These are phyloP conservation scores for Nemapogon koenigi DNA, from an alignment of 2,888 invertebrate species.

Conservation along the genomic window DNA sequence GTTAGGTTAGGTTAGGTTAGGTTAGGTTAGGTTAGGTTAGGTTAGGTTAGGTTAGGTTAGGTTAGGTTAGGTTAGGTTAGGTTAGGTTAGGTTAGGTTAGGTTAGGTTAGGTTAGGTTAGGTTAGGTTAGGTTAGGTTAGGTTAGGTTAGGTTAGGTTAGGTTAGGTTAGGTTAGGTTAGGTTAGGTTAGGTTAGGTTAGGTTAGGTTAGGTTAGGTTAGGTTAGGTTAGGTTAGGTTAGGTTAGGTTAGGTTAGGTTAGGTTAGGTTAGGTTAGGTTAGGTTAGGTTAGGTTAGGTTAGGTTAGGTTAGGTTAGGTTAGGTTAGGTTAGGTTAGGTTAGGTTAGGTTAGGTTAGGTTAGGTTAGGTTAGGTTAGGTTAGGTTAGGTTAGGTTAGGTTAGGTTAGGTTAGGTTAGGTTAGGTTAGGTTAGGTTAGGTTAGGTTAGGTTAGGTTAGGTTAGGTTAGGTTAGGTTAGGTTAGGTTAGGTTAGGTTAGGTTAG, in stretches of 20 bases:
- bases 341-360: conserved; percentile 10
- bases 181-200: conserved; percentile 7
- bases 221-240: conserved; percentile 7
- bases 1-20: conserved; percentile 16
- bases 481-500: conserved; percentile 10
- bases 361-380: conserved; percentile 10
- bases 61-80: conserved; percentile 13
- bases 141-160: conserved; percentile 7
- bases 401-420: conserved; percentile 13
- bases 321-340: conserved; percentile 7
- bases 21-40: conserved; percentile 16
- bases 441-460: conserved; percentile 11
- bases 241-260: conserved; percentile 7
- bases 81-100: conserved; percentile 10
- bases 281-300: conserved; percentile 6
- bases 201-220: conserved; percentile 7
- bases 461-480: conserved; percentile 8
- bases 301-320: neutral
- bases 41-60: conserved; percentile 15
- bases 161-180: conserved; percentile 7
- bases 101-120: conserved; percentile 10
- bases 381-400: conserved; percentile 10
- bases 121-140: conserved; percentile 8
- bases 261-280: conserved; percentile 7
- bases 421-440: conserved; percentile 13